These are phyloP conservation scores for Chymomyza costata DNA, from an alignment of 1,140 invertebrate genomes.

Conservation along the genomic window DNA sequence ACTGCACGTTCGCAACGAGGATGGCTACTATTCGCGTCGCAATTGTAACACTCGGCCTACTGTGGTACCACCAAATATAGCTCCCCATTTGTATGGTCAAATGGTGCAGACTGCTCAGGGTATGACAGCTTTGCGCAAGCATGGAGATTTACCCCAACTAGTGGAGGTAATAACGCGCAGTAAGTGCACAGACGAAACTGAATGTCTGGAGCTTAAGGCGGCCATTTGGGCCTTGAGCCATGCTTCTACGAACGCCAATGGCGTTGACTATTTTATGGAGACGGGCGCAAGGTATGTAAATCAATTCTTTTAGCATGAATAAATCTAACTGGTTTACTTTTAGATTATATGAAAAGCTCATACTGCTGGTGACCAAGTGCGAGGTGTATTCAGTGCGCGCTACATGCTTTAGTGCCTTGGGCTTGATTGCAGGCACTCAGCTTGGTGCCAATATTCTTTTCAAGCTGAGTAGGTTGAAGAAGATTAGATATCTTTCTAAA, in stretches of 20 bases:
- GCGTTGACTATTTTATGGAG: slow-evolving; percentile 83
- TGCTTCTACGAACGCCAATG: slow-evolving; percentile 84
- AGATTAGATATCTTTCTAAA: background rate
- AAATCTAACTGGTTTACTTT: background rate
- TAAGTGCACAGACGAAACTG: slow-evolving; percentile 79
- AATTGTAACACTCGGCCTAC: slow-evolving; percentile 70
- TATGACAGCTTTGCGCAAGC: slow-evolving; percentile 79
- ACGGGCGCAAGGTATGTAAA: slow-evolving; percentile 57
- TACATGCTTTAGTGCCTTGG: slow-evolving; percentile 91
- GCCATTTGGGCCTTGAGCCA: slow-evolving; percentile 94
- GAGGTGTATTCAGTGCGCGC: slow-evolving; percentile 90
- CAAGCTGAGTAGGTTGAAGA: slow-evolving; percentile 79
- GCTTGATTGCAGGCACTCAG: slow-evolving; percentile 87
- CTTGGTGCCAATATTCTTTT: slow-evolving; percentile 86
- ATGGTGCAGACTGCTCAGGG: slow-evolving; percentile 87
- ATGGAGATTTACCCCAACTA: slow-evolving; percentile 75
- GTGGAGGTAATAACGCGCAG: slow-evolving; percentile 76
- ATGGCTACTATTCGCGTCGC: slow-evolving; percentile 85
- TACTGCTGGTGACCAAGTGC: slow-evolving; percentile 83
- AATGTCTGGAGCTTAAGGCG: slow-evolving; percentile 87
- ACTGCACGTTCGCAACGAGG: slow-evolving; percentile 86
- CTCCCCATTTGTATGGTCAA: slow-evolving; percentile 92
- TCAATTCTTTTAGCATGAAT: slow-evolving; percentile 1
- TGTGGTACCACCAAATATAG: slow-evolving; percentile 78
- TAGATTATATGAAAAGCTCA: slow-evolving; percentile 66